These are phyloP conservation scores for Pteropus rufus DNA, from an alignment of 2,797 vertebrate species.

Conservation along the genomic window DNA sequence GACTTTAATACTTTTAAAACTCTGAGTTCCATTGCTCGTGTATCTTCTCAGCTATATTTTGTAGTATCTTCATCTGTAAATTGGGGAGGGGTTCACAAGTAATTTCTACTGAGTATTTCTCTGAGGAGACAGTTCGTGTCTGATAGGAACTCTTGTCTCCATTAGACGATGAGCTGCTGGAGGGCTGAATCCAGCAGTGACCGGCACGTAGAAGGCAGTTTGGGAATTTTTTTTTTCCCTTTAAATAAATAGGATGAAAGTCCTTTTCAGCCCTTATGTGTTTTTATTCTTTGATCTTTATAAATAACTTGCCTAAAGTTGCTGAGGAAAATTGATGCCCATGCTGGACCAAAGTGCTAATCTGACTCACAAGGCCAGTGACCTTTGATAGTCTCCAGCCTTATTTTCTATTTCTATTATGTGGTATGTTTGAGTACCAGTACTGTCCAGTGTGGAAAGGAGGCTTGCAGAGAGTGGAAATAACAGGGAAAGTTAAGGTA, in stretches of 20 bases:
- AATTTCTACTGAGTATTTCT: background rate
- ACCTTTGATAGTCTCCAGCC: background rate
- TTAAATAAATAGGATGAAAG: background rate
- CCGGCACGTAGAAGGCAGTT: background rate
- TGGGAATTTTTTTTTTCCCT: background rate
- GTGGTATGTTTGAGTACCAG: background rate
- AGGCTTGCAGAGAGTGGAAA: background rate
- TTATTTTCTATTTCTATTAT: background rate
- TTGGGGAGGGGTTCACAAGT: background rate
- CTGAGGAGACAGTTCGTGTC: background rate
- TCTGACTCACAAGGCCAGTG: background rate
- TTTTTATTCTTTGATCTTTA: background rate
- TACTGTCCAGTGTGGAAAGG: background rate
- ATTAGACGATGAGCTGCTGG: background rate
- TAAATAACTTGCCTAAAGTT: constrained; percentile 10
- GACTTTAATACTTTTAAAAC: background rate
- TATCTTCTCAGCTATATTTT: background rate
- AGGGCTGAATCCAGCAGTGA: background rate
- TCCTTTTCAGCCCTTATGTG: background rate
- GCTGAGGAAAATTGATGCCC: background rate
- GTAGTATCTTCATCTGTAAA: background rate
- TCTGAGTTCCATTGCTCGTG: background rate
- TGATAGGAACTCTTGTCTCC: background rate
- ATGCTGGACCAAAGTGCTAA: background rate
- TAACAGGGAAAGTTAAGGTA: background rate